Conservation (phyloP, 2,113 vertebrate genomes). For the Tympanuchus pallidicinctus region DNA sequence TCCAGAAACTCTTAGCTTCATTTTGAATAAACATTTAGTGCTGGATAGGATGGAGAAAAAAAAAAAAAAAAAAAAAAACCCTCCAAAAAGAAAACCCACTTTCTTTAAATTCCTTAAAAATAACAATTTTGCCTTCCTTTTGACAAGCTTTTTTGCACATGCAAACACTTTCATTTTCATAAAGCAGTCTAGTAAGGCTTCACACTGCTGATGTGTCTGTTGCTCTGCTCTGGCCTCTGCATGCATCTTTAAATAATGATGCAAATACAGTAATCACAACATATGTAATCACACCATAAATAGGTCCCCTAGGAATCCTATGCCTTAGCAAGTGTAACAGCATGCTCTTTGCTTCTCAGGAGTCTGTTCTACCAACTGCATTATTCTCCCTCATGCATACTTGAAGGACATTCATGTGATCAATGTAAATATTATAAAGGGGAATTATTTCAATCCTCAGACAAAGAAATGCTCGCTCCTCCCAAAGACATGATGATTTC, state of each 20-base stretch:
- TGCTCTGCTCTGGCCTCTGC: background rate
- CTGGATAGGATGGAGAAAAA: background rate
- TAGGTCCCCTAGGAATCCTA: background rate
- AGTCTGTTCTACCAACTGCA: background rate
- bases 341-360: background rate
- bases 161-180: background rate
- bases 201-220: background rate
- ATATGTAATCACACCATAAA: background rate
- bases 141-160: background rate
- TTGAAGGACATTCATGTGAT: background rate
- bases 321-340: background rate
- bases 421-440: background rate
- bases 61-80: background rate
- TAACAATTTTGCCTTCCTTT: background rate
- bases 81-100: background rate
- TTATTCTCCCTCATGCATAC: background rate
- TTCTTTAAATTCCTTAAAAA: background rate
- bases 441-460: background rate
- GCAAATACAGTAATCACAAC: background rate
- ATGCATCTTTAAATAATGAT: background rate
- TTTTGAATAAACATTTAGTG: background rate
- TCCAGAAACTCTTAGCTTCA: background rate
- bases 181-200: background rate
- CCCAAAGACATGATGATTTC: fast-evolving
- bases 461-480: background rate